These are phyloP conservation scores for Pituophis catenifer DNA, from an alignment of 2,113 vertebrate species.

Conservation along the genomic window DNA sequence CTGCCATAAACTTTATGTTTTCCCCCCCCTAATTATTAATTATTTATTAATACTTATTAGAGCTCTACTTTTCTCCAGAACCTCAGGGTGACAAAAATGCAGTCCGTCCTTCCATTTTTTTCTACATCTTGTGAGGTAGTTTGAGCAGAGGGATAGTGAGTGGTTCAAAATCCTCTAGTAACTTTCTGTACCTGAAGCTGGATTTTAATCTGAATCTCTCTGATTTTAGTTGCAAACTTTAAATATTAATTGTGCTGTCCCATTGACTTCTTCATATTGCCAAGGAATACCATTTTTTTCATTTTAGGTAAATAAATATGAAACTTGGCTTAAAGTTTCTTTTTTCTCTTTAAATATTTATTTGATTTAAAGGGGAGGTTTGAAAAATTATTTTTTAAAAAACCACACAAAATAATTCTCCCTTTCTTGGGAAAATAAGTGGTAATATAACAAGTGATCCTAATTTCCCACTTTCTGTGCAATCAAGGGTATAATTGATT, in stretches of 20 bases:
- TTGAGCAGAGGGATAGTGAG: background rate
- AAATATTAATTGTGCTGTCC: background rate
- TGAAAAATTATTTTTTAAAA: background rate
- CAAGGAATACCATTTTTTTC: background rate
- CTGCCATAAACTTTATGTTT: background rate
- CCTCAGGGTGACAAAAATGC: background rate
- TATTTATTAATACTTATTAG: background rate
- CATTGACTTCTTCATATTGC: background rate
- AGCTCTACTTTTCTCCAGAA: background rate
- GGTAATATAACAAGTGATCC: background rate
- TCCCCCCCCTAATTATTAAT: background rate
- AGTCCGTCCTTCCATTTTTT: background rate
- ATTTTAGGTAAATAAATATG: background rate
- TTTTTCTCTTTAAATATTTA: background rate
- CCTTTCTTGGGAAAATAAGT: background rate
- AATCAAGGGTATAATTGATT: background rate
- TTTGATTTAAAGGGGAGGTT: background rate
- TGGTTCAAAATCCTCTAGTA: background rate
- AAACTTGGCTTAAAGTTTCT: background rate
- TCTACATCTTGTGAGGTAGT: background rate
- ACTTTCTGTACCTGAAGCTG: background rate
- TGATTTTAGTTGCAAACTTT: background rate
- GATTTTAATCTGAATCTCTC: background rate
- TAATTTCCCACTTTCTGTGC: background rate
- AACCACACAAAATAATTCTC: background rate